phyloP scores from a whole-genome alignment of 2,888 invertebrate genomes.

The Pterostichus niger region DNA sequence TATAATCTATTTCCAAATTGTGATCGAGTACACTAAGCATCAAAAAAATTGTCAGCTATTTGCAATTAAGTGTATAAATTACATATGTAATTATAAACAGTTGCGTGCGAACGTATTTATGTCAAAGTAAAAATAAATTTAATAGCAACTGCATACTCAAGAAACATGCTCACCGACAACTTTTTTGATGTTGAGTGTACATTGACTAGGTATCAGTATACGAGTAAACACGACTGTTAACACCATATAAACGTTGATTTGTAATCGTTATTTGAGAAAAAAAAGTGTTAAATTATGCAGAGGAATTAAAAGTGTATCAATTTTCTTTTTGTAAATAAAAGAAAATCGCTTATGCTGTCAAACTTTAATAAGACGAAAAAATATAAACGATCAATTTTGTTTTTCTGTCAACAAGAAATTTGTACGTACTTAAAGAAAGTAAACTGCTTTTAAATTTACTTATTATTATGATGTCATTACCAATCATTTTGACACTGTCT shows the following conservation, averaged over 20 bases:
- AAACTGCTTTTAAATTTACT: conserved; percentile 26
- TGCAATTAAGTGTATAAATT: too few species aligned
- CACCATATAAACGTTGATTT: conserved; percentile 61
- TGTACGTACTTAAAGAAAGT: conserved; percentile 20
- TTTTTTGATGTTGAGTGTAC: conserved; percentile 60
- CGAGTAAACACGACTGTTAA: conserved; percentile 56
- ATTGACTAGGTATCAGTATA: conserved; percentile 50
- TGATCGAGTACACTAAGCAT: conserved; percentile 26
- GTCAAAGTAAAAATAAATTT: conserved; percentile 12
- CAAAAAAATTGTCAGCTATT: conserved; percentile 33
- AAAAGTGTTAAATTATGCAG: conserved; percentile 58
- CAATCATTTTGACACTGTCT: conserved; percentile 26
- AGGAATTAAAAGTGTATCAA: conserved; percentile 47
- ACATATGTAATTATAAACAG: not conserved
- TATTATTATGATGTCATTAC: conserved; percentile 26
- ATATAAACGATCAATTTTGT: too few species aligned
- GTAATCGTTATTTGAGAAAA: conserved; percentile 37
- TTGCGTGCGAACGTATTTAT: not conserved
- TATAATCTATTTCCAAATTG: conserved; percentile 29
- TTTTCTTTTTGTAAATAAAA: conserved; percentile 56
- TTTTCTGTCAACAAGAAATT: not conserved
- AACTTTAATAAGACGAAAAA: conserved; percentile 15
- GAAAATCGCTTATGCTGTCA: conserved; percentile 41
- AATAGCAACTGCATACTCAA: conserved; percentile 6
- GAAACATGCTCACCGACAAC: conserved; percentile 30